Percentiles rank a stretch among this genome's conserved stretches.
phyloP scores from a whole-genome alignment of 2,797 vertebrate genomes.

The Tadarida brasiliensis region DNA sequence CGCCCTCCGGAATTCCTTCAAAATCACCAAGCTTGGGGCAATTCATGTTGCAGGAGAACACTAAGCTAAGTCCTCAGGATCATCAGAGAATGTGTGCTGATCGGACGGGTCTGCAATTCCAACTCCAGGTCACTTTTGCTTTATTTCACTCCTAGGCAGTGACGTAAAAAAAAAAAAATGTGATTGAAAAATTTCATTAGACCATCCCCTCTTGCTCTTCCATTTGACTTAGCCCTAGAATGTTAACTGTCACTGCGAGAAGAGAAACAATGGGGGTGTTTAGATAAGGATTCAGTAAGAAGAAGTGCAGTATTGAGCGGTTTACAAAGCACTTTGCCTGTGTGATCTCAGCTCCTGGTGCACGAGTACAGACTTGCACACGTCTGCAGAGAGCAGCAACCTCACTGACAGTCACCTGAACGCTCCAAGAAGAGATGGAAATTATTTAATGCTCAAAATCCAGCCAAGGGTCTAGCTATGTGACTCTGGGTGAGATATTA shows the following conservation, averaged over 20 bases:
- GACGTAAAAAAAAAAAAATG: neutral
- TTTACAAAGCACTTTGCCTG: neutral
- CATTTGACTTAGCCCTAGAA: neutral
- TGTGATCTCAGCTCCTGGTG: neutral
- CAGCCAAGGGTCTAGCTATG: neutral
- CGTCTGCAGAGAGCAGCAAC: neutral
- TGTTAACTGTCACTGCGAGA: neutral
- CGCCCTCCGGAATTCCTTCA: neutral
- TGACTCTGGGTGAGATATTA: neutral
- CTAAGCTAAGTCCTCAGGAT: fast-evolving
- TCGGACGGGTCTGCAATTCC: neutral
- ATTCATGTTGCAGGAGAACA: neutral
- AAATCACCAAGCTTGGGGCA: neutral
- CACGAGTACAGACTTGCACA: neutral
- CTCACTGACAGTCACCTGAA: neutral
- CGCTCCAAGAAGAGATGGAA: neutral
- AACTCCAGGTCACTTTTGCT: neutral
- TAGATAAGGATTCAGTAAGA: neutral
- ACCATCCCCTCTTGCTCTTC: neutral
- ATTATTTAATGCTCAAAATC: neutral
- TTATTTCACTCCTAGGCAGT: neutral
- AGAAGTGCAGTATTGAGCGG: neutral
- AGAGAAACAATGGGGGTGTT: neutral
- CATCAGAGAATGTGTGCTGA: neutral
- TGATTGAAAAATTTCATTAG: neutral